Conservation (phyloP, 2,797 vertebrate genomes). For the Falco columbarius region DNA sequence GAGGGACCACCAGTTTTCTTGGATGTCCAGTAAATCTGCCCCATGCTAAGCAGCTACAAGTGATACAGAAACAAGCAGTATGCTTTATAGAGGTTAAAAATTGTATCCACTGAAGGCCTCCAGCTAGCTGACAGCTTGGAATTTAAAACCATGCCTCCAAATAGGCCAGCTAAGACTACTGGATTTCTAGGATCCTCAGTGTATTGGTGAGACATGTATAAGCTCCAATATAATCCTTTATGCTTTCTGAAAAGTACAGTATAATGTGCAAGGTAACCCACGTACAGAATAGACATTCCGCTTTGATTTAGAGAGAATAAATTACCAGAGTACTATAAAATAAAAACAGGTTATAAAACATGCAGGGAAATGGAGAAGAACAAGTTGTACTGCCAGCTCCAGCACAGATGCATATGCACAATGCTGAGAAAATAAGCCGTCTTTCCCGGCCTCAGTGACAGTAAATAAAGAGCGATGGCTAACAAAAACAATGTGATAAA, state of each 20-base stretch:
- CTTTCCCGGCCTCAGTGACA: constrained; percentile 33
- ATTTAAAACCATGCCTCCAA: not conserved
- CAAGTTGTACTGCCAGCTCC: constrained; percentile 52
- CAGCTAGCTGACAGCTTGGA: not conserved
- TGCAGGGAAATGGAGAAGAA: constrained; percentile 28
- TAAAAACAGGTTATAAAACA: constrained; percentile 38
- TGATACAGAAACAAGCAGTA: not conserved
- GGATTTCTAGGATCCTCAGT: not conserved
- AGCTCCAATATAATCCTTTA: not conserved
- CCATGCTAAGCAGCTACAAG: not conserved
- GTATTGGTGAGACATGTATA: not conserved
- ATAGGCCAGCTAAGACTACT: not conserved
- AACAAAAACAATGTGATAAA: constrained; percentile 57
- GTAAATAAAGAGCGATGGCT: constrained; percentile 31
- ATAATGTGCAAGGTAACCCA: not conserved
- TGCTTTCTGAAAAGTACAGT: not conserved
- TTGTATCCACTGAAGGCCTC: not conserved
- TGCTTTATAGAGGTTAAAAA: not conserved
- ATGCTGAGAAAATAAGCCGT: constrained; percentile 41
- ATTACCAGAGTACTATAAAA: constrained; percentile 1
- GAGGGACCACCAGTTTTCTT: not conserved
- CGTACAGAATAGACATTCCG: not conserved
- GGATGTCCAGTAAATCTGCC: not conserved
- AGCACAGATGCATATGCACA: constrained; percentile 34
- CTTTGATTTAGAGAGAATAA: not conserved